Evolutionary conservation across 2,888 invertebrate genomes (phyloP), one percentile per base, ranked within the genome.

Genomic region (Hirtodrosophila duncani): DNA sequence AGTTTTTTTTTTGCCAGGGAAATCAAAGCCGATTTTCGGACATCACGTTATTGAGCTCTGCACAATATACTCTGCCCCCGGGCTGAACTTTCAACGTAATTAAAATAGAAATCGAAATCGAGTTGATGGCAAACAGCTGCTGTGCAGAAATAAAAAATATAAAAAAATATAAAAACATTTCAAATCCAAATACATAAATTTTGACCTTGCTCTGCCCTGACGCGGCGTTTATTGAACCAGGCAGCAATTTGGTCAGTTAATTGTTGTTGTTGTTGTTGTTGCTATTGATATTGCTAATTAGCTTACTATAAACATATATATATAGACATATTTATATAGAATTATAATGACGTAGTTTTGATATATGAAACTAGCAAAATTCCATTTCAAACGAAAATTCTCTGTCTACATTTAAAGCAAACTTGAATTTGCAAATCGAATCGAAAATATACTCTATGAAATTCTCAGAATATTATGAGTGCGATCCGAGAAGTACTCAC

Each of bases 161-260:
- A 30, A 8, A 2, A 23, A n/a, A 43, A 55, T 20, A 27, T 33
- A 48, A 26, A 36, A 36, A 48, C 34, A 20, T 29, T 24, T 17
- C 30, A 7, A 38, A 57, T 38, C 24, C 13, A 50, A 23, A 37
- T 39, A 59, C 48, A 75, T 59, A 26, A 56, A 38, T 50, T 29
- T 44, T 59, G 72, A 82, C 81, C 81, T 80, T 74, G 81, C 34
- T 72, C 46, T n/a, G 57, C 61, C 48, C 33, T 51, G 39, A 33
- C 38, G 33, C 29, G 33, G 57, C 82, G 74, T 74, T 74, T 74
- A 75, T 80, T 74, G 74, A 74, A 74, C 82, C 77, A 51, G 58
- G 48, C 63, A 81, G 42, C 21, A 34, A 34, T 23, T 18, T 6
- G 5, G 8, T 24, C 18, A 30, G 30, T n/a, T 13, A 7, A 20